Percentiles rank a stretch among this genome's conserved stretches.
Evolutionary conservation across 2,113 vertebrate genomes (phyloP).

Genomic region (Casuarius casuarius): DNA sequence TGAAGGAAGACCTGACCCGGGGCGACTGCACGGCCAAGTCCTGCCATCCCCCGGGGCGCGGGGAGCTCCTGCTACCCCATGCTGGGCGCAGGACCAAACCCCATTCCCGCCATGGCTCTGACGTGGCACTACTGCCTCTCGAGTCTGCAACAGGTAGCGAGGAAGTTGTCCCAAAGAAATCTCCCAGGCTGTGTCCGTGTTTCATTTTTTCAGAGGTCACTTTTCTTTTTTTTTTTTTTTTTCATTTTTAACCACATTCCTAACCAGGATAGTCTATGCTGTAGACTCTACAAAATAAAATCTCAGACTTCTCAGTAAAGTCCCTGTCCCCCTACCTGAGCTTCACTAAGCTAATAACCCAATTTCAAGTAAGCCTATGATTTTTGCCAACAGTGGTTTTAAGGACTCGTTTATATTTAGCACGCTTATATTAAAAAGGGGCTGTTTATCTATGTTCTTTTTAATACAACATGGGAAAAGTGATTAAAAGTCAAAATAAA

Average conservation of each 20-base stretch:
- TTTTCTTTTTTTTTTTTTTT: too few species aligned
- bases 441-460: constrained; percentile 57
- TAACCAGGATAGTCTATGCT: not conserved
- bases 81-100: too few species aligned
- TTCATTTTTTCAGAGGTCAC: not conserved
- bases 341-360: not conserved
- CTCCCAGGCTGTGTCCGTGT: not conserved
- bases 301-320: not conserved
- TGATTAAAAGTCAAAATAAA: constrained; percentile 72
- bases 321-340: not conserved
- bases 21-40: too few species aligned
- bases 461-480: constrained; percentile 36
- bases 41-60: too few species aligned
- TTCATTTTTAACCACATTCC: not conserved
- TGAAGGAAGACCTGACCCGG: not conserved
- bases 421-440: constrained; percentile 34
- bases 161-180: not conserved
- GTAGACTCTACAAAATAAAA: not conserved
- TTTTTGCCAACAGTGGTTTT: constrained; percentile 10
- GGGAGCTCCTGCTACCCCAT: too few species aligned
- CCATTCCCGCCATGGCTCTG: too few species aligned
- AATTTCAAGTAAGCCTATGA: constrained; percentile 9
- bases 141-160: not conserved
- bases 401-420: constrained; percentile 10
- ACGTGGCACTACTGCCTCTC: too few species aligned